phyloP scores from a whole-genome alignment of 2,113 vertebrate species.

The Petrocephalus zakoni region DNA sequence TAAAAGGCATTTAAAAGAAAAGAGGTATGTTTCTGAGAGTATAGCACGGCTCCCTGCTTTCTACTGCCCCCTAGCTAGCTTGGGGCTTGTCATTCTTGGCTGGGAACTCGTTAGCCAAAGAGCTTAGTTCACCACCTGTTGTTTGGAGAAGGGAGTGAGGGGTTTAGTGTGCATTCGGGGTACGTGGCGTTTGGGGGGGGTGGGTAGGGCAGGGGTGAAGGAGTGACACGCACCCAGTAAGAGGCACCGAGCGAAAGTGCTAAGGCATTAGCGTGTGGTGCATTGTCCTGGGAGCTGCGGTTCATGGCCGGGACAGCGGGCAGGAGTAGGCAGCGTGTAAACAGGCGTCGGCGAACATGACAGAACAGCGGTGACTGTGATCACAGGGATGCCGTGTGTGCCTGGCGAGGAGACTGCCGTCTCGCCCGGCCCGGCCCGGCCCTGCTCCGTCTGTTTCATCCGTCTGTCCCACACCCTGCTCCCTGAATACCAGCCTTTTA shows the following conservation, averaged over 20 bases:
- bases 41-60: background rate
- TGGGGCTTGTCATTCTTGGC: constrained; percentile 30
- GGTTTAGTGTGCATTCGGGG: constrained; percentile 47
- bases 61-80: constrained; percentile 20
- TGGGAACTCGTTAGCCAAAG: constrained; percentile 29
- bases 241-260: background rate
- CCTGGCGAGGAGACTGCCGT: background rate
- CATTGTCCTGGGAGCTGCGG: background rate
- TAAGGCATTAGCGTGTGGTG: background rate
- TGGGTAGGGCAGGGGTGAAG: background rate
- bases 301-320: background rate
- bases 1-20: constrained; percentile 47
- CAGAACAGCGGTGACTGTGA: background rate
- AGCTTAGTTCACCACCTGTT: constrained; percentile 31
- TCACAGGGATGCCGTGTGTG: background rate
- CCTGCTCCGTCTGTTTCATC: constrained; percentile 12
- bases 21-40: constrained; percentile 32
- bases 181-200: background rate
- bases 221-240: background rate
- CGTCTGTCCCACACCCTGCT: constrained; percentile 34
- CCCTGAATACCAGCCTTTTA: constrained; percentile 57
- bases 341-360: background rate
- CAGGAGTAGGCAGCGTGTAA: background rate
- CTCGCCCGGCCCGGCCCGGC: background rate
- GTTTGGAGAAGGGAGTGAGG: constrained; percentile 28